Evolutionary conservation across 2,113 vertebrate genomes (phyloP).

Genomic region (Gymnobelideus leadbeateri): DNA sequence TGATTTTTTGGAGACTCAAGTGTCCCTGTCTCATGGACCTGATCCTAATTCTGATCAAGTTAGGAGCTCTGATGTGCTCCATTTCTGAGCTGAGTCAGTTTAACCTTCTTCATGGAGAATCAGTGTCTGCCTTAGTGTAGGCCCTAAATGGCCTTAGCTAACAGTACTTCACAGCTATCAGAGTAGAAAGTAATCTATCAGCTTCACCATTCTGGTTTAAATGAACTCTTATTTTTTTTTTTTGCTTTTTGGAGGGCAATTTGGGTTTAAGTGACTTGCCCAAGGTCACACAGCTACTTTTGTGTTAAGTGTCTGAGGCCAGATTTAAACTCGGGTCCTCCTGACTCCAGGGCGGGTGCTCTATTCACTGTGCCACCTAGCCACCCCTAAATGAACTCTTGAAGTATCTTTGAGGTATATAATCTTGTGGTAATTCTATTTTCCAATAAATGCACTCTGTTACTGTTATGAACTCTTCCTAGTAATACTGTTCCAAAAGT

Average conservation of each 20-base stretch:
- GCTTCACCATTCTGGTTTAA: neutral
- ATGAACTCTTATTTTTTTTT: too few relatives aligned
- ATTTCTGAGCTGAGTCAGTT: neutral
- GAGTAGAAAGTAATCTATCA: neutral
- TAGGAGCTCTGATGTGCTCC: neutral
- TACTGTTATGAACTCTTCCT: neutral
- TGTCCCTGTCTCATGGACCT: neutral
- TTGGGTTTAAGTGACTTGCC: too few relatives aligned
- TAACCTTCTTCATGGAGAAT: neutral
- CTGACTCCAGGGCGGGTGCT: too few relatives aligned
- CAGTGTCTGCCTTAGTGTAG: neutral
- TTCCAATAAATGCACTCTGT: neutral
- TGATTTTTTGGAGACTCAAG: conserved; percentile 12
- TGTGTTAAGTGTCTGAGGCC: too few relatives aligned
- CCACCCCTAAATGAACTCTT: neutral
- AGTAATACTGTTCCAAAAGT: neutral
- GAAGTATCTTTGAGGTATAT: neutral
- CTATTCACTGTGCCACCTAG: too few relatives aligned
- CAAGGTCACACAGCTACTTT: too few relatives aligned
- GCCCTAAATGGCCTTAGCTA: neutral
- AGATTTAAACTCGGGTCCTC: too few relatives aligned
- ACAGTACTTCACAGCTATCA: neutral
- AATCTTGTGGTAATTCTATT: neutral
- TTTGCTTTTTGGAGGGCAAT: too few relatives aligned
- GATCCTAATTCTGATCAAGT: neutral